A percentile compares a stretch with the other conserved stretches of the same genome.
Conservation (phyloP, 2,888 invertebrate genomes). For the Eupithecia inturbata region DNA sequence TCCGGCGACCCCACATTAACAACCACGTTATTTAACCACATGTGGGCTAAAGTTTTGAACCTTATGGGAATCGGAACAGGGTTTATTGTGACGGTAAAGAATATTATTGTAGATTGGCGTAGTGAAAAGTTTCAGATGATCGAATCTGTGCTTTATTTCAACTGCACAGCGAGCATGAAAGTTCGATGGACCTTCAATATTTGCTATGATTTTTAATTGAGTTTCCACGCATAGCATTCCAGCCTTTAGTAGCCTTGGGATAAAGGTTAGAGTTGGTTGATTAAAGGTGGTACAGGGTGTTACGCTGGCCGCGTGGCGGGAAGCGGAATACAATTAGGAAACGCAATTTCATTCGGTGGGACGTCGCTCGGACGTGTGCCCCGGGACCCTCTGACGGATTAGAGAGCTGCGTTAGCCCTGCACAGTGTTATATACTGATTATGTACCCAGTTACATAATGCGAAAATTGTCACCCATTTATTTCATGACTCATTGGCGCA, state of each 20-base stretch:
- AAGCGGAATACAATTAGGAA: slow-evolving; percentile 77
- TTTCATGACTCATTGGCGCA: neutral
- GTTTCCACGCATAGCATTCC: slow-evolving; percentile 36
- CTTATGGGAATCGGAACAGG: slow-evolving; percentile 28
- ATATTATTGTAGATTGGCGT: neutral
- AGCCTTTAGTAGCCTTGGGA: slow-evolving; percentile 7
- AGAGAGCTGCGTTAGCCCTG: slow-evolving; percentile 34
- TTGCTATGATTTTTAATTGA: slow-evolving; percentile 41
- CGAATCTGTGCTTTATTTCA: slow-evolving; percentile 31
- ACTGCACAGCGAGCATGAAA: slow-evolving; percentile 24
- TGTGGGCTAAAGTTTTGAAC: slow-evolving; percentile 38
- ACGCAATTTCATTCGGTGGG: slow-evolving; percentile 65
- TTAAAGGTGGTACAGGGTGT: slow-evolving; percentile 47
- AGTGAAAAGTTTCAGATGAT: slow-evolving; percentile 23
- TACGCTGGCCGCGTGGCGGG: slow-evolving; percentile 77
- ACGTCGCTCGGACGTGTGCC: slow-evolving; percentile 46
- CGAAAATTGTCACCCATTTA: neutral
- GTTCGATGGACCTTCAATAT: slow-evolving; percentile 32
- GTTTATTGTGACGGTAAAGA: slow-evolving; percentile 12
- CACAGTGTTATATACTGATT: slow-evolving; percentile 32
- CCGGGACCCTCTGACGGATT: slow-evolving; percentile 36
- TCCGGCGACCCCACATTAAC: slow-evolving; percentile 50
- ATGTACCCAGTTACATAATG: slow-evolving; percentile 17
- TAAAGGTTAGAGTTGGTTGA: slow-evolving; percentile 46
- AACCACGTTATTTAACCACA: slow-evolving; percentile 30